These are phyloP conservation scores for Turnix velox DNA, from an alignment of 2,113 vertebrate species.

Conservation along the genomic window DNA sequence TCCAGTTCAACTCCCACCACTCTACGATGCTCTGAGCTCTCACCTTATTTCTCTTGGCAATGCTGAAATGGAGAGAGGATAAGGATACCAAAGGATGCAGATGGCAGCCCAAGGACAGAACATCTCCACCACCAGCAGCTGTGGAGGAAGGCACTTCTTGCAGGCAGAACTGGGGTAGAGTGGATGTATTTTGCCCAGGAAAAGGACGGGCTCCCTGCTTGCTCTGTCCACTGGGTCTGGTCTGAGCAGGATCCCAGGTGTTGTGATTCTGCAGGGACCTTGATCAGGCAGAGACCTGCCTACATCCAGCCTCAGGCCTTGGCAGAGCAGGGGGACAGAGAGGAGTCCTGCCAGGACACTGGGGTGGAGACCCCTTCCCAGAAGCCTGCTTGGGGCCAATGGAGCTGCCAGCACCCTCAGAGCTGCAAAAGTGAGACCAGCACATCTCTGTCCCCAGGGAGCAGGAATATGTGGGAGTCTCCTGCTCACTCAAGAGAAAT, in stretches of 20 bases:
- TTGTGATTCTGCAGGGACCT: fast-evolving
- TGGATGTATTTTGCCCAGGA: background rate
- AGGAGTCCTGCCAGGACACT: background rate
- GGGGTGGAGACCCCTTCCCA: background rate
- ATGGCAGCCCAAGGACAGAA: background rate
- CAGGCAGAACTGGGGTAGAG: background rate
- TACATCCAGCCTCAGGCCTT: background rate
- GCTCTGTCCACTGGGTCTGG: fast-evolving
- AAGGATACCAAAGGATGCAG: fast-evolving
- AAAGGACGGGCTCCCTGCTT: background rate
- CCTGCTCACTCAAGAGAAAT: background rate
- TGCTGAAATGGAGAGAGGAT: fast-evolving
- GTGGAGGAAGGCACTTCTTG: background rate
- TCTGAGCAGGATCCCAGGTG: background rate
- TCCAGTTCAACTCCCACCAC: too few species aligned
- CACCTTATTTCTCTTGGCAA: background rate
- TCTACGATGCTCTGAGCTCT: background rate
- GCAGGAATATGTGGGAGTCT: background rate
- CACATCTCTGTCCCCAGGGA: background rate
- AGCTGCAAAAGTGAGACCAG: background rate
- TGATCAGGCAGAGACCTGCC: background rate
- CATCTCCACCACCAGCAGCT: background rate
- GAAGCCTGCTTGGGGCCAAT: too few species aligned
- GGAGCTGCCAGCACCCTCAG: background rate
- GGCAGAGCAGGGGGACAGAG: background rate